Evolutionary conservation across 2,113 vertebrate species (phyloP).

Genomic region (Etia nguti): DNA sequence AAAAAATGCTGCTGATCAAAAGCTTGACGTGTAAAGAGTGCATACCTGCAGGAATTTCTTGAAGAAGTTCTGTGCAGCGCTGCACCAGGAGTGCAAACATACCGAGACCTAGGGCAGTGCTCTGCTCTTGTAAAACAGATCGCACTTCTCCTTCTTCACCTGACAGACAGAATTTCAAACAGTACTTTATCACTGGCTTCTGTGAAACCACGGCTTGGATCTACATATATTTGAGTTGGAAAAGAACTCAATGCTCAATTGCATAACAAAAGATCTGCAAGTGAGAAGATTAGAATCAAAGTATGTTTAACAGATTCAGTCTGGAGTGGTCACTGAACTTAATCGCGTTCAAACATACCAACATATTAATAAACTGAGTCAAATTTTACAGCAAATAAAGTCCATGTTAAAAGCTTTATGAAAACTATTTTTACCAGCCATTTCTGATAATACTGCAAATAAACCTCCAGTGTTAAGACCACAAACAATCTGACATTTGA

Average conservation of each 20-base stretch:
- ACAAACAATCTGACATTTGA: not conserved
- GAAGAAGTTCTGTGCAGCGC: conserved; percentile 85
- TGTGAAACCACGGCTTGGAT: not conserved
- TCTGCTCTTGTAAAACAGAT: conserved; percentile 89
- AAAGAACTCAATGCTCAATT: not conserved
- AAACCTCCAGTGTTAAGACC: not conserved
- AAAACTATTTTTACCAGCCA: not conserved
- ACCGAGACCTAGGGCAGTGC: conserved; percentile 83
- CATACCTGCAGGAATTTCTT: conserved; percentile 77
- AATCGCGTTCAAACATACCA: not conserved
- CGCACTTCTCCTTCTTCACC: conserved; percentile 76
- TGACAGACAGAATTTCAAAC: conserved; percentile 7
- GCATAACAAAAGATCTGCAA: not conserved
- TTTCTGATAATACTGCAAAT: not conserved
- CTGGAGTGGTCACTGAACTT: not conserved
- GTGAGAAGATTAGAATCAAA: not conserved
- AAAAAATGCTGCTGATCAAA: not conserved
- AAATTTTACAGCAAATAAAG: not conserved
- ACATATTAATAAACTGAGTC: not conserved
- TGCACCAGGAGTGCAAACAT: conserved; percentile 91
- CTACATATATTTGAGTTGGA: not conserved
- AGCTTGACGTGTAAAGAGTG: not conserved
- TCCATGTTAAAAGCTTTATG: not conserved
- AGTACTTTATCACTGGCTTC: not conserved
- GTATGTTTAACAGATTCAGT: not conserved